Evolutionary conservation across 1,140 invertebrate genomes (phyloP), one percentile per base, ranked within the genome.

Genomic region (Drosophila erecta): DNA sequence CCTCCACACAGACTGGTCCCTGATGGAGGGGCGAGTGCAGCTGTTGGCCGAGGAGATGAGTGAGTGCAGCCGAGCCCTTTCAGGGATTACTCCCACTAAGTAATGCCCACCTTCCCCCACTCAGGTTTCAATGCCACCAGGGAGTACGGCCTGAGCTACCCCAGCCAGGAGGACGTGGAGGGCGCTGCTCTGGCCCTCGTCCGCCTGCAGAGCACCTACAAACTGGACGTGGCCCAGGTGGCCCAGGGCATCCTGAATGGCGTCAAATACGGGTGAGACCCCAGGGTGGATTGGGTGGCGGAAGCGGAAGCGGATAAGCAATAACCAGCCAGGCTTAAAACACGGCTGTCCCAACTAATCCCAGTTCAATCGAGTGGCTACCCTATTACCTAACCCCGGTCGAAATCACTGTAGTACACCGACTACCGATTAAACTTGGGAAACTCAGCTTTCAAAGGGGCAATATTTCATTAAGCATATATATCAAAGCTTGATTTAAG

Each of bases 121-220:
- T 4, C 40, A 86, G 84, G n/a, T 24, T 90, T 85, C 47, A 85
- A 90, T 54, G 66, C 66, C 4, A 94, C 93, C 73, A 94, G 94
- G 14, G 94, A 95, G 35, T 94, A 94, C 55, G 94, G 94, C 37
- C 93, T 97, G 44, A 96, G 96, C 89, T 97, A 97, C 90, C 97
- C 97, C 7, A 95, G 95, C 14, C 94, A 97, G 67, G 97, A 98
- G 92, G 98, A 99, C 93, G 93, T 99, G 44, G 96, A 95, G 81
- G 99, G 98, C 1, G 98, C 98, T 11, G 98, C 98, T 3, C 95
- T 96, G 51, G 98, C 98, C 24, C 94, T 99, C 56, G 96, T 98
- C 62, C 94, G 98, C 66, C 94, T 99, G 15, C 98, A 99, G 93
- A 98, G 99, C 91, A 99, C 98, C n/a, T 99, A 99, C 93, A 95